Conservation (phyloP, 2,113 vertebrate species). For the Dicaeum eximium region DNA sequence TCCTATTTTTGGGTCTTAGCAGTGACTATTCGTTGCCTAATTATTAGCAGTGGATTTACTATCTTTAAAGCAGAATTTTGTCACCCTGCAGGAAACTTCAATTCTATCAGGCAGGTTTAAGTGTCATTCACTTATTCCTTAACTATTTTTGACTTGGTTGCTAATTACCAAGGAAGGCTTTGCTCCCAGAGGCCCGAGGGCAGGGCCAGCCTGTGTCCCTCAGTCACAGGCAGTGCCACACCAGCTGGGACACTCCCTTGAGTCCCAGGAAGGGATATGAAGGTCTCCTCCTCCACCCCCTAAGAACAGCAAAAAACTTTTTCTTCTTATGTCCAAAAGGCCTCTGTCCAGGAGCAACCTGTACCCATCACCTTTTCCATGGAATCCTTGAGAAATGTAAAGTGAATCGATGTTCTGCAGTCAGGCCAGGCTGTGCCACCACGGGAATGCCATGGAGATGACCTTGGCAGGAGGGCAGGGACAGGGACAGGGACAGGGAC, state of each 20-base stretch:
- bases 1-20: neutral
- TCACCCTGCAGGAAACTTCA: conserved; percentile 30
- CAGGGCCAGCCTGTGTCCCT: neutral
- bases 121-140: neutral
- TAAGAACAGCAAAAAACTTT: fast-evolving
- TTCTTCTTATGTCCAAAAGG: neutral
- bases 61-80: conserved; percentile 40
- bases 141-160: neutral
- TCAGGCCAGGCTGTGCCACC: neutral
- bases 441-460: neutral
- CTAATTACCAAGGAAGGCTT: neutral
- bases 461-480: neutral
- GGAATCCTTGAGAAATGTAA: no score
- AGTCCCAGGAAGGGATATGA: neutral
- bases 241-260: neutral
- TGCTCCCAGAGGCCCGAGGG: neutral
- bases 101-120: conserved; percentile 10
- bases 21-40: conserved; percentile 1
- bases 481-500: neutral
- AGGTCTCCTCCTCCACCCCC: neutral
- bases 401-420: neutral
- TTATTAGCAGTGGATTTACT: conserved; percentile 27
- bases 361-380: neutral
- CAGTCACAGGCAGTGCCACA: fast-evolving
- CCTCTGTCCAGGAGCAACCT: neutral